Conservation (phyloP, 2,888 invertebrate species). For the Conchocele bisecta region DNA sequence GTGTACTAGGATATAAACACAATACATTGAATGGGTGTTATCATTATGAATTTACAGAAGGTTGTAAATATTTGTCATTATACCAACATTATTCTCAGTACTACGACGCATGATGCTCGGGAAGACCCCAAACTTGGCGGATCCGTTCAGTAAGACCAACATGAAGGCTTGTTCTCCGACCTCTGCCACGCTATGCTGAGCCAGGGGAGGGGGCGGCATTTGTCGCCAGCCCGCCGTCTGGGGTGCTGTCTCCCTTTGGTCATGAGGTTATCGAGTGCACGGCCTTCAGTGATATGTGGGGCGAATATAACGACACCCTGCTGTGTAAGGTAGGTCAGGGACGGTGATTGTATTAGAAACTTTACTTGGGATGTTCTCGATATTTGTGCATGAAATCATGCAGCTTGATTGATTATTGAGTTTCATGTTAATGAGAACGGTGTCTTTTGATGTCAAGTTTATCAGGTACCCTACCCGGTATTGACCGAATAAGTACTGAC, state of each 20-base stretch:
- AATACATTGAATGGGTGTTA: too few species aligned
- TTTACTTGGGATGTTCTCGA: neutral
- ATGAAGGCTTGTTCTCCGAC: constrained; percentile 70
- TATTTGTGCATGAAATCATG: neutral
- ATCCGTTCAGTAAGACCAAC: constrained; percentile 73
- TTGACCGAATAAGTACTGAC: too few species aligned
- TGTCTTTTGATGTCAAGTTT: too few species aligned
- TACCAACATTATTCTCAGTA: too few species aligned
- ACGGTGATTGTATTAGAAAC: too few species aligned
- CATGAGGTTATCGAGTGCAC: constrained; percentile 75
- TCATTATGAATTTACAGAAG: too few species aligned
- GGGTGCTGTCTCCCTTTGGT: constrained; percentile 73
- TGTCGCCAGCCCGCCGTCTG: constrained; percentile 68
- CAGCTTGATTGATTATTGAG: too few species aligned
- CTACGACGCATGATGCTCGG: constrained; percentile 69
- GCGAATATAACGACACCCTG: constrained; percentile 77
- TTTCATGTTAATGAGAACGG: too few species aligned
- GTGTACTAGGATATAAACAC: too few species aligned
- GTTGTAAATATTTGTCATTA: too few species aligned
- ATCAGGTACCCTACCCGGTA: too few species aligned
- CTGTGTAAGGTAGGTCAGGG: constrained; percentile 70
- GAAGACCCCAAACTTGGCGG: constrained; percentile 78
- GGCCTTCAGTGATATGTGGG: constrained; percentile 81
- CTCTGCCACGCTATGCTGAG: constrained; percentile 71
- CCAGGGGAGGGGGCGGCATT: constrained; percentile 78